Conservation (phyloP, 2,888 invertebrate species). For the Acanthosepion pharaonis region DNA sequence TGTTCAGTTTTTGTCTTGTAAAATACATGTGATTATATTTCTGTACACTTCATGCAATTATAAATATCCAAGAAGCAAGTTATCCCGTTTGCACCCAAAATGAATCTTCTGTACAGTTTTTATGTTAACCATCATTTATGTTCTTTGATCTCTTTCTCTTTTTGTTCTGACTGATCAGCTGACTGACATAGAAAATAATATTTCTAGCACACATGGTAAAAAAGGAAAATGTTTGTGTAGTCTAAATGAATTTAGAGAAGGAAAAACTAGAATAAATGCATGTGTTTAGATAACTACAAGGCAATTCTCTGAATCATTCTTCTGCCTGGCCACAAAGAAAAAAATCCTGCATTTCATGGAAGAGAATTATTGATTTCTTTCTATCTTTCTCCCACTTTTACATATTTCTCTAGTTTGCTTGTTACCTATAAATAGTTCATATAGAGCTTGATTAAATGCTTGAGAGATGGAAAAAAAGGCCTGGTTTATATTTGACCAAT, state of each 20-base stretch:
- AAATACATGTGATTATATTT: too few species aligned
- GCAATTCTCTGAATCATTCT: background rate
- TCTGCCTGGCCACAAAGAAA: background rate
- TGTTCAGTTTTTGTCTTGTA: too few species aligned
- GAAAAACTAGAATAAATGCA: background rate
- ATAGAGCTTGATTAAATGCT: background rate
- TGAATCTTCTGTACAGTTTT: too few species aligned
- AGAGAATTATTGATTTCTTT: background rate
- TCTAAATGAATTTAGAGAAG: background rate
- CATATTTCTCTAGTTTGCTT: background rate
- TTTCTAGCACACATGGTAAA: too few species aligned
- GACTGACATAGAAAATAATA: background rate
- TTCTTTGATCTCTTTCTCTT: background rate
- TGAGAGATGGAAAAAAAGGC: background rate
- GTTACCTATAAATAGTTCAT: too few species aligned
- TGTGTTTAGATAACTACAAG: constrained; percentile 18
- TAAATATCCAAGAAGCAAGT: too few species aligned
- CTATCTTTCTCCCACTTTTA: background rate
- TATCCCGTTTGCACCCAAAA: too few species aligned
- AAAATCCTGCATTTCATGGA: background rate
- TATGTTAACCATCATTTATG: background rate
- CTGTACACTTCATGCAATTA: too few species aligned
- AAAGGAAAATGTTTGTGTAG: background rate
- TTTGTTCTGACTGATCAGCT: background rate
- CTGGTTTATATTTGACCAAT: background rate